A percentile compares a stretch with the other conserved stretches of the same genome.
Evolutionary conservation across 2,113 vertebrate genomes (phyloP).

Genomic region (Conger conger): DNA sequence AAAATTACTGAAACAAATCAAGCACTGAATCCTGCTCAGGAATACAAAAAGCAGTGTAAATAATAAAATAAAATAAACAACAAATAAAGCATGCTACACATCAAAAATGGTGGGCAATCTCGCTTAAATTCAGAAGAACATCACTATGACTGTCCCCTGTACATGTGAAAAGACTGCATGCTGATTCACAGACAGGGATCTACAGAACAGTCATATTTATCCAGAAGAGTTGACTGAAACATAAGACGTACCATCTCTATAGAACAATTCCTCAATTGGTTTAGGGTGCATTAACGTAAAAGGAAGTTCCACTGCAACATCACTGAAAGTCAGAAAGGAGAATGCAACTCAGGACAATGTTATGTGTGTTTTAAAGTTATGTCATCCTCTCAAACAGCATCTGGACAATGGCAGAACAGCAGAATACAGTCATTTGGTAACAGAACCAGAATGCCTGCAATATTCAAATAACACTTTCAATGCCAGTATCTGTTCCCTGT

Average conservation of each 20-base stretch:
- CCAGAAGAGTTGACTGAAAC: neutral
- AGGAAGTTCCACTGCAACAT: constrained; percentile 88
- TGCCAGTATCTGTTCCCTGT: neutral
- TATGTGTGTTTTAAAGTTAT: neutral
- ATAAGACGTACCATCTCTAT: constrained; percentile 75
- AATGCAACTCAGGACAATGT: neutral
- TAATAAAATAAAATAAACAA: no score
- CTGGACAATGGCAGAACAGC: no score
- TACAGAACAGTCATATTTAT: neutral
- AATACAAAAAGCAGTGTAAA: neutral
- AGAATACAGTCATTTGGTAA: neutral
- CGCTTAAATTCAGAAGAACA: neutral
- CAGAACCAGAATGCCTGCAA: neutral
- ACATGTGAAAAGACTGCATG: neutral
- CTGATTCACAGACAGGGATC: neutral
- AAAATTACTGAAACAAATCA: neutral
- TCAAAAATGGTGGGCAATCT: neutral
- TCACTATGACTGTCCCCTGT: neutral
- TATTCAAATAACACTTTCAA: neutral
- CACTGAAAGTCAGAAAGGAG: constrained; percentile 66
- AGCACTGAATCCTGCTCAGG: neutral
- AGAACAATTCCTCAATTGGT: constrained; percentile 79
- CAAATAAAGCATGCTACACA: neutral
- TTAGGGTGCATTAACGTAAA: constrained; percentile 96
- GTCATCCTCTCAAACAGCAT: neutral